phyloP scores from a whole-genome alignment of 2,797 vertebrate species.

The Moxostoma hubbsi region DNA sequence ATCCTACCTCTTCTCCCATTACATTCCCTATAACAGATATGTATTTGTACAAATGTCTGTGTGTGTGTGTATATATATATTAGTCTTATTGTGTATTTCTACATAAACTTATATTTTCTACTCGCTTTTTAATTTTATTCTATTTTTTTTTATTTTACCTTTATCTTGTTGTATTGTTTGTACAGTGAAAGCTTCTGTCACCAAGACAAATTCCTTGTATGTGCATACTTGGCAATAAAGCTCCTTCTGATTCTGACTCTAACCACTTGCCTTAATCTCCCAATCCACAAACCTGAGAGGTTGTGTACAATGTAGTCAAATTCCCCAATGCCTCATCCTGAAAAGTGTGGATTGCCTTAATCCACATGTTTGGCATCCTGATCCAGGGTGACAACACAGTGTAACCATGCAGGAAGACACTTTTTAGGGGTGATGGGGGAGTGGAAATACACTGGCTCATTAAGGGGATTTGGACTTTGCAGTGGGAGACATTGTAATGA shows the following conservation, averaged over 20 bases:
- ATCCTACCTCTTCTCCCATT: no score
- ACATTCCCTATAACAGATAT: no score
- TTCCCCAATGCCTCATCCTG: slow-evolving; percentile 42
- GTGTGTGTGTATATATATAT: no score
- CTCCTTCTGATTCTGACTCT: not conserved
- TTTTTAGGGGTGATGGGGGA: slow-evolving; percentile 19
- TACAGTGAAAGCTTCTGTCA: not conserved
- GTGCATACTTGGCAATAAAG: not conserved
- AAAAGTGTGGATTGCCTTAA: slow-evolving; percentile 55
- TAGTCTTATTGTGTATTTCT: no score
- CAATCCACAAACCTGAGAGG: slow-evolving; percentile 55
- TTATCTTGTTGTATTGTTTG: no score
- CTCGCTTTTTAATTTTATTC: no score
- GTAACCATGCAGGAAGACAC: slow-evolving; percentile 24
- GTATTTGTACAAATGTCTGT: no score
- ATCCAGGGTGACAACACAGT: slow-evolving; percentile 48
- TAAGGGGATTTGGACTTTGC: slow-evolving; percentile 50
- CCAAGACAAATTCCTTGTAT: not conserved
- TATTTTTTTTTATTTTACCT: no score
- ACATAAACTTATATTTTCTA: no score
- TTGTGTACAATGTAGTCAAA: slow-evolving; percentile 43
- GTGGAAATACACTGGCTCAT: slow-evolving; percentile 38
- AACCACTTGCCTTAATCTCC: slow-evolving; percentile 40
- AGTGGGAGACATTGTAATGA: slow-evolving; percentile 40
- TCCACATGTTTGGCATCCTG: slow-evolving; percentile 54